Base-by-base conservation (phyloP, 2,888 invertebrate species). In the Euphydryas editha region DNA sequence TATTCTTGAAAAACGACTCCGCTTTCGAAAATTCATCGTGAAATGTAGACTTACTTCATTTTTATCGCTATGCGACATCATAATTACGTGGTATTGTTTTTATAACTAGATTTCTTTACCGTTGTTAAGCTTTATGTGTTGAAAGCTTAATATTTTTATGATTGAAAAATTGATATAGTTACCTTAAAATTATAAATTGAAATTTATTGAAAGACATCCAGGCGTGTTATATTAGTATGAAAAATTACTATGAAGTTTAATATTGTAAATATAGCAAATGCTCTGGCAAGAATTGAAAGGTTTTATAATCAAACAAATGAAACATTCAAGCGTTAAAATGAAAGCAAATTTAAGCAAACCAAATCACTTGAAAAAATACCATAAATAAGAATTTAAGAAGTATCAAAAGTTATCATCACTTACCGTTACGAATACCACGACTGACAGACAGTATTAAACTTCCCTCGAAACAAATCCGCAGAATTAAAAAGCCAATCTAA, bases 401-500 rank as follows among this genome's bases (percentile, higher is more conserved):
- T 44, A 46, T 54, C 47, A 42, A 64, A 59, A 59, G 17, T 42
- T 62, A 55, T 49, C 49, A 58, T 67, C 17, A 58, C 11, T 18
- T 4, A 54, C 46, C 49, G 20, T 37, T 30, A 37, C 46, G 24
- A 15, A 54, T 44, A 46, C 42, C 15, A 57, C 42, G 58, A 46
- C 60, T 59, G 55, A 66, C 59, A 55, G 68, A 20, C 44, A 37
- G 58, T 60, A 66, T 70, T 68, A 60, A 68, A 70, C 47, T 68
- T 61, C 68, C 68, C 65, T 47, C 62, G 42, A 60, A 55, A 70
- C 57, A 70, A 81, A 77, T 78, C 79, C 73, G 62, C 72, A 69
- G 84, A 86, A 89, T 91, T 90, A 90, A 89, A 90, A 88, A 89
- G 82, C 86, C 88, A 90, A 92, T 92, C 91, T 90, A 91, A 91